Percentiles rank a stretch among this genome's conserved stretches.
These are phyloP conservation scores for Zingel zingel DNA, from an alignment of 2,113 vertebrate genomes.

Conservation along the genomic window DNA sequence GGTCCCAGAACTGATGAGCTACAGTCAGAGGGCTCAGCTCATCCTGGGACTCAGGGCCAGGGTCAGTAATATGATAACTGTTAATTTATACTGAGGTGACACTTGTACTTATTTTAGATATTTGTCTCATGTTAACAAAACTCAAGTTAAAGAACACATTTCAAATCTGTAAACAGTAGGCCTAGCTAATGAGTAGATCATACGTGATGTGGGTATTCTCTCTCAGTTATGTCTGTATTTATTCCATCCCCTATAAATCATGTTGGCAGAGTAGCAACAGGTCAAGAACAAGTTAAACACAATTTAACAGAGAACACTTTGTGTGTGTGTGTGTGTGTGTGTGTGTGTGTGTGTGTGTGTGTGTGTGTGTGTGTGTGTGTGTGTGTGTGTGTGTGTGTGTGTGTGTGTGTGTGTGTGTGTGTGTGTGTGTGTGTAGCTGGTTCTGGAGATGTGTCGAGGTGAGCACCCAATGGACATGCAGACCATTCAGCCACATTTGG, in stretches of 20 bases:
- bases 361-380: constrained; percentile 5
- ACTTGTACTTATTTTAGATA: background rate
- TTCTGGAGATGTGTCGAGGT: constrained; percentile 81
- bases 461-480: constrained; percentile 74
- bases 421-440: constrained; percentile 60
- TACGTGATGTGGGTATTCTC: background rate
- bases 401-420: background rate
- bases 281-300: background rate
- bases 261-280: background rate
- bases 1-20: constrained; percentile 86
- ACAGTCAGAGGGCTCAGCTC: constrained; percentile 86
- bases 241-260: background rate
- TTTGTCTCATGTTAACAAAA: background rate
- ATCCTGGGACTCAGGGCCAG: constrained; percentile 86
- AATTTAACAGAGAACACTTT: background rate
- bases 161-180: background rate
- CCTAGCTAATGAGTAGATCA: background rate
- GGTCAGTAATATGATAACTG: constrained; percentile 72
- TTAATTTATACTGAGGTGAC: background rate
- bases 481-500: constrained; percentile 80
- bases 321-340: background rate
- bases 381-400: background rate
- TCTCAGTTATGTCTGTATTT: background rate
- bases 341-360: background rate
- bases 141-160: background rate